Evolutionary conservation across 2,113 vertebrate species (phyloP).

Genomic region (Gyps fulvus): DNA sequence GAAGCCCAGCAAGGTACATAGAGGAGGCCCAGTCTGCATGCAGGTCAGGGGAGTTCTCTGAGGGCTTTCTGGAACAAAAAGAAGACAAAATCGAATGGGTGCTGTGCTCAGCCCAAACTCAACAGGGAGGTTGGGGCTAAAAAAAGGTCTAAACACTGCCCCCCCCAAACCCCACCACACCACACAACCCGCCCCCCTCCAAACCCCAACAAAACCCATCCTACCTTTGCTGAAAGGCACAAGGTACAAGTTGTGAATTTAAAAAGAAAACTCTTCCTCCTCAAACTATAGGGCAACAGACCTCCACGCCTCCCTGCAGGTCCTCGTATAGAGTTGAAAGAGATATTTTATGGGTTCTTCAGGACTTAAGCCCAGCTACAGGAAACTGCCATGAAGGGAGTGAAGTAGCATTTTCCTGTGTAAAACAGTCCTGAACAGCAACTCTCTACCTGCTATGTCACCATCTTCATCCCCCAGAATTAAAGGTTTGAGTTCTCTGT

Average conservation of each 20-base stretch:
- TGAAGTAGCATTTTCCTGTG: neutral
- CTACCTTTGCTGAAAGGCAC: neutral
- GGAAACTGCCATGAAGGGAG: neutral
- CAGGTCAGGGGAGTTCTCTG: neutral
- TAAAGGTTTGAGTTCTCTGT: neutral
- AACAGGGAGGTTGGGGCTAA: neutral
- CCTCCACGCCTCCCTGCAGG: neutral
- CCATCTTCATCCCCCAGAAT: neutral
- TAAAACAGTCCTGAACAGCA: neutral
- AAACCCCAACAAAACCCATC: neutral
- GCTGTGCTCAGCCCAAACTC: neutral
- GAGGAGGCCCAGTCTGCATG: neutral
- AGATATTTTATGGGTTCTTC: neutral
- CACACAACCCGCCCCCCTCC: too few species aligned
- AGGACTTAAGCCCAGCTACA: neutral
- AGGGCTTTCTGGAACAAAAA: neutral
- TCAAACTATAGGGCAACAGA: neutral
- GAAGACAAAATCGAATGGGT: neutral
- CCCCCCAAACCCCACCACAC: neutral
- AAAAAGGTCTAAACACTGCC: neutral
- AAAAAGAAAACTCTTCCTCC: neutral
- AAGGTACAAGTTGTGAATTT: neutral
- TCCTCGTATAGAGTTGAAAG: neutral
- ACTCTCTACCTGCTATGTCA: neutral
- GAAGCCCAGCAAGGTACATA: neutral